Conservation (phyloP, 2,797 vertebrate genomes). For the Hemitrygon akajei region DNA sequence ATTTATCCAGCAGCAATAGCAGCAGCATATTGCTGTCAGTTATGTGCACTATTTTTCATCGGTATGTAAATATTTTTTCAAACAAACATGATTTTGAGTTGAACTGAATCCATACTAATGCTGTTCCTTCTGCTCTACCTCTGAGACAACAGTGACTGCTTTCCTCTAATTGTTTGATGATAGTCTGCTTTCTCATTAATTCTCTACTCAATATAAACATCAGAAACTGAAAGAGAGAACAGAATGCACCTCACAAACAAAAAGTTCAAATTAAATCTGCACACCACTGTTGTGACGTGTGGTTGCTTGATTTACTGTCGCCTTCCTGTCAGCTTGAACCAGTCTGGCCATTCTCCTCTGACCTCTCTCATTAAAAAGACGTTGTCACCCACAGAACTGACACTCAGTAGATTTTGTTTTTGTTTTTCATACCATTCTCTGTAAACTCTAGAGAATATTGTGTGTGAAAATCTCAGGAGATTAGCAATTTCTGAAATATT, state of each 20-base stretch:
- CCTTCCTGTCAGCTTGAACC: no score
- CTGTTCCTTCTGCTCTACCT: not conserved
- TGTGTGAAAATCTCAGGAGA: no score
- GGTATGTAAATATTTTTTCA: conserved; percentile 14
- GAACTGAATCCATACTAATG: conserved; percentile 25
- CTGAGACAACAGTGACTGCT: not conserved
- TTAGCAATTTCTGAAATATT: no score
- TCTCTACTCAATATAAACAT: not conserved
- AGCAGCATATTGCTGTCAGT: not conserved
- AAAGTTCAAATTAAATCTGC: not conserved
- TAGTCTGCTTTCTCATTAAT: not conserved
- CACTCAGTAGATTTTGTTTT: no score
- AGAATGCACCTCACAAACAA: not conserved
- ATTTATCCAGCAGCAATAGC: conserved; percentile 1
- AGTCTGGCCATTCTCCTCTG: no score
- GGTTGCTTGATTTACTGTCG: no score
- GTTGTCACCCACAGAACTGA: no score
- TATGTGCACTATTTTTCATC: not conserved
- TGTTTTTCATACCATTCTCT: no score
- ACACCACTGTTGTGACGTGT: no score
- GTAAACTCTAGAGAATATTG: no score
- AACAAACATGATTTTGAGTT: not conserved
- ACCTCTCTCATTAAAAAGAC: no score
- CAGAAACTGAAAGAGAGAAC: not conserved
- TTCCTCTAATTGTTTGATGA: not conserved